A percentile compares a stretch with the other conserved stretches of the same genome.
Conservation (phyloP, 2,888 invertebrate species). For the Hirudinaria manillensis region DNA sequence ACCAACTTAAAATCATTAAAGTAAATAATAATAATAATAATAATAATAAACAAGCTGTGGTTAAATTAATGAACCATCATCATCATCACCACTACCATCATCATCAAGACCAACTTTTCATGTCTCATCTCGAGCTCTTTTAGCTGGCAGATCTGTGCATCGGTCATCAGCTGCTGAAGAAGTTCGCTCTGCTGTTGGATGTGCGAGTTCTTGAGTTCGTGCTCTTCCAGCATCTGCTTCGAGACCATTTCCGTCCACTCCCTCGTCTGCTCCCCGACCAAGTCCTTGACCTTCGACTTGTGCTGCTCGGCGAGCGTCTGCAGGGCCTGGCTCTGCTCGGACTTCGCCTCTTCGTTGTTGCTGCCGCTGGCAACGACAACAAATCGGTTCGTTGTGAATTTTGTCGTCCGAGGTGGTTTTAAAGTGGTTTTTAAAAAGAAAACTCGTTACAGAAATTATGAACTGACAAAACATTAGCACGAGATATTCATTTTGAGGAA, state of each 20-base stretch:
- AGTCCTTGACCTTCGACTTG: slow-evolving; percentile 53
- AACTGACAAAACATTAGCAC: no score
- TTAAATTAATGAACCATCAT: no score
- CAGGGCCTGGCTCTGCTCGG: slow-evolving; percentile 41
- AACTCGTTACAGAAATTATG: no score
- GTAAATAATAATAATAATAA: no score
- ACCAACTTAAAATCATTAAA: no score
- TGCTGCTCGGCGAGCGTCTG: slow-evolving; percentile 46
- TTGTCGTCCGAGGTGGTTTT: no score
- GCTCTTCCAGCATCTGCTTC: slow-evolving; percentile 72
- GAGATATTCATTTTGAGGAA: no score
- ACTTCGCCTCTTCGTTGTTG: slow-evolving; percentile 43
- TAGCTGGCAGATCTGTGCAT: slow-evolving; percentile 69
- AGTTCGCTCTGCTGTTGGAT: slow-evolving; percentile 75
- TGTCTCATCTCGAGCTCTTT: slow-evolving; percentile 84
- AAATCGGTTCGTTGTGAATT: no score
- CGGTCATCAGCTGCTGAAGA: slow-evolving; percentile 83
- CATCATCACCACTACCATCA: no score
- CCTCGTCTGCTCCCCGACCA: slow-evolving; percentile 83
- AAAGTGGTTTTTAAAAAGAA: no score
- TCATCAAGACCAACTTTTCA: slow-evolving; percentile 61
- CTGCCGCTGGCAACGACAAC: slow-evolving; percentile 38
- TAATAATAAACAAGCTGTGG: no score
- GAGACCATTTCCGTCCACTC: slow-evolving; percentile 90
- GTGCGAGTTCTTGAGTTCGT: slow-evolving; percentile 66